phyloP scores from a whole-genome alignment of 2,113 vertebrate genomes.

The Grallaria varia region DNA sequence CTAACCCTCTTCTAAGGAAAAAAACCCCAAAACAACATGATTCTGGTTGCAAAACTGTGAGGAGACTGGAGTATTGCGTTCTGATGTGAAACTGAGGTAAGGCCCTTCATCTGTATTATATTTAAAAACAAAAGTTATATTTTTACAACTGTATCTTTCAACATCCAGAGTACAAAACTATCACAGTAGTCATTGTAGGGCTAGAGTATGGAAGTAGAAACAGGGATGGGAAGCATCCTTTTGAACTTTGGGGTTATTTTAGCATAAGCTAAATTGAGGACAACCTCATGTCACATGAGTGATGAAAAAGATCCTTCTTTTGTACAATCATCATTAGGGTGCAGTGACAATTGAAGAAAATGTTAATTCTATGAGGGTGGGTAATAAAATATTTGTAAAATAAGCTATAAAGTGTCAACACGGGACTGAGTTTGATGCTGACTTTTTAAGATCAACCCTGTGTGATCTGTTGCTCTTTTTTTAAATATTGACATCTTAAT shows the following conservation, averaged over 20 bases:
- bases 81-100: neutral
- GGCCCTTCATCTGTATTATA: neutral
- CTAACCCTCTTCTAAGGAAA: neutral
- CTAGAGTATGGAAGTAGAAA: neutral
- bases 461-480: neutral
- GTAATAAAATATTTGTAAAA: neutral
- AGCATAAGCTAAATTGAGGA: neutral
- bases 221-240: neutral
- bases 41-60: neutral
- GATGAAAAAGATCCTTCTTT: neutral
- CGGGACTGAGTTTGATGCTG: neutral
- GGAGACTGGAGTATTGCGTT: neutral
- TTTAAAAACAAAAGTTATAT: neutral
- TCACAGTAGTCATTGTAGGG: neutral
- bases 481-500: neutral
- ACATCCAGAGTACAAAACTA: neutral
- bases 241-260: neutral
- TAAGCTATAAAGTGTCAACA: slow-evolving; percentile 2
- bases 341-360: neutral
- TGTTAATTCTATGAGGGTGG: neutral
- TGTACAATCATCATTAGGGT: neutral
- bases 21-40: no score
- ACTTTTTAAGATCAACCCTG: neutral
- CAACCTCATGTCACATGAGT: neutral
- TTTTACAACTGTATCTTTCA: neutral